These are phyloP conservation scores for Sinella curviseta DNA, from an alignment of 1,140 invertebrate species.

Conservation along the genomic window DNA sequence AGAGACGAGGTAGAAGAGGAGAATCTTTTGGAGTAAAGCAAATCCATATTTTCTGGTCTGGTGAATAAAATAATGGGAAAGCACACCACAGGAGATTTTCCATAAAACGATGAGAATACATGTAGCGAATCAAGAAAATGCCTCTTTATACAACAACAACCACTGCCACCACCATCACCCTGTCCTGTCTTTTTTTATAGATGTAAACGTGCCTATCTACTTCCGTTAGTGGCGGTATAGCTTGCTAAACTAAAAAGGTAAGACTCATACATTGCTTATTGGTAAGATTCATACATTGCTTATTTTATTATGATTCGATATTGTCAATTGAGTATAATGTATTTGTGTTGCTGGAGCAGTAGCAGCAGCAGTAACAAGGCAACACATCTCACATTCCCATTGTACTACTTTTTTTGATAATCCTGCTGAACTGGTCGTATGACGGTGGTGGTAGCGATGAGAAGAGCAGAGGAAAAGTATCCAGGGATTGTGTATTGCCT, in stretches of 20 bases:
- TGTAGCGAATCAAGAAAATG: slow-evolving; percentile 12
- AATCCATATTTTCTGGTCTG: slow-evolving; percentile 47
- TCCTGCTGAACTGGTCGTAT: not conserved
- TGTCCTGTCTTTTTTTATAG: not conserved
- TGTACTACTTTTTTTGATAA: not conserved
- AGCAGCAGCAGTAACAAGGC: not conserved
- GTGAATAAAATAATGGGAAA: slow-evolving; percentile 44
- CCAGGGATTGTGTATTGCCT: not conserved
- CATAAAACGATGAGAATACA: slow-evolving; percentile 23
- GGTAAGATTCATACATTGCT: not conserved
- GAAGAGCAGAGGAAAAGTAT: not conserved
- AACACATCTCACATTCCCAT: not conserved
- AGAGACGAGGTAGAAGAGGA: not conserved
- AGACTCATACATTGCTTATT: not conserved
- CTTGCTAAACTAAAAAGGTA: not conserved
- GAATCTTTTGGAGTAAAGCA: slow-evolving; percentile 18
- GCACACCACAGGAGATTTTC: slow-evolving; percentile 40
- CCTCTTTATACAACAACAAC: not conserved
- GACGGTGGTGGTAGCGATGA: not conserved
- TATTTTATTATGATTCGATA: slow-evolving; percentile 20
- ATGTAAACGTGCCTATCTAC: not conserved
- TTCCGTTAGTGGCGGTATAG: not conserved
- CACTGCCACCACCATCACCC: not conserved
- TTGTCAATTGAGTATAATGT: not conserved
- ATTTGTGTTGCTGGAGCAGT: not conserved